Evolutionary conservation across 2,888 invertebrate genomes (phyloP).

Genomic region (Ectropis crepuscularia): DNA sequence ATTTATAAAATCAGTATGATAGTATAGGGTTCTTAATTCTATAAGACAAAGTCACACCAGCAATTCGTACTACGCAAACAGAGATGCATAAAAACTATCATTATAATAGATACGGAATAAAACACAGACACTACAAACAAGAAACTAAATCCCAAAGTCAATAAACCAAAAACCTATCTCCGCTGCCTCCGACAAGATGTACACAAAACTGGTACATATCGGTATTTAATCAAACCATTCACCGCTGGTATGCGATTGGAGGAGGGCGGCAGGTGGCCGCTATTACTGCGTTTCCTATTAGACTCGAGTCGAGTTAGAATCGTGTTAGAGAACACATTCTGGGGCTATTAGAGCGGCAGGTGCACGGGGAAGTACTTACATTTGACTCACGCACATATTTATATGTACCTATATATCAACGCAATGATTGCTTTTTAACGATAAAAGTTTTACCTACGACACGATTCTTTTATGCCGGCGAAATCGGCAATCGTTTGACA

Average conservation of each 20-base stretch:
- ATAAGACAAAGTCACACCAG: too few species aligned
- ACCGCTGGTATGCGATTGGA: slow-evolving; percentile 52
- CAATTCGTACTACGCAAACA: too few species aligned
- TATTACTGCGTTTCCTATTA: slow-evolving; percentile 76
- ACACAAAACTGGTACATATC: slow-evolving; percentile 31
- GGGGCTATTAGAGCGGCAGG: slow-evolving; percentile 75
- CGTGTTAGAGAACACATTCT: slow-evolving; percentile 63
- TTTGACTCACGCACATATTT: not conserved
- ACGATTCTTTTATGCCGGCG: too few species aligned
- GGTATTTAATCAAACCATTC: slow-evolving; percentile 46
- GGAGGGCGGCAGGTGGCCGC: slow-evolving; percentile 65
- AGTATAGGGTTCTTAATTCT: too few species aligned
- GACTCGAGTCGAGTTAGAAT: slow-evolving; percentile 70
- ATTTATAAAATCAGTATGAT: too few species aligned
- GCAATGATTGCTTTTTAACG: too few species aligned
- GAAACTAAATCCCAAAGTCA: slow-evolving; percentile 16
- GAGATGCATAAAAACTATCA: too few species aligned
- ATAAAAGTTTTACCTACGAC: too few species aligned
- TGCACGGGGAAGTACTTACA: slow-evolving; percentile 50
- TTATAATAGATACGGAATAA: too few species aligned
- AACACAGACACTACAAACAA: slow-evolving; percentile 1
- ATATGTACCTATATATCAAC: too few species aligned
- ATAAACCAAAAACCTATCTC: slow-evolving; percentile 18
- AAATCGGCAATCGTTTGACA: too few species aligned
- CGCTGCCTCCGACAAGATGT: slow-evolving; percentile 14